A percentile compares a stretch with the other conserved stretches of the same genome.
phyloP scores from a whole-genome alignment of 2,888 invertebrate genomes.

The Gibbula magus region DNA sequence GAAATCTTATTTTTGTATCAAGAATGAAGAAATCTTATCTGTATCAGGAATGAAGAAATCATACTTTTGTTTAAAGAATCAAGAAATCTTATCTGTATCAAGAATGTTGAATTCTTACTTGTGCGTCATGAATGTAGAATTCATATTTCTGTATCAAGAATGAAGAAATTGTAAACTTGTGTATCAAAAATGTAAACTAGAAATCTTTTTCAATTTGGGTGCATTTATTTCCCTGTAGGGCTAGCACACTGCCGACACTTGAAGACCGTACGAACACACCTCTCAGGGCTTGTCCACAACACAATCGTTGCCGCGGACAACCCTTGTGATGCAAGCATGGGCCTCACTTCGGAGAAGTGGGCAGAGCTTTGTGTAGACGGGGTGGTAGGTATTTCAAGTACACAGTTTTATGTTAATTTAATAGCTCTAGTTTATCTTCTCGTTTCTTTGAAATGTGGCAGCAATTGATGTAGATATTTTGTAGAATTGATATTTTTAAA shows the following conservation, averaged over 20 bases:
- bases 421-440: no score
- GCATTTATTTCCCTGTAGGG: slow-evolving; percentile 76
- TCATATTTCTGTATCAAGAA: no score
- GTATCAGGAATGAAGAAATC: no score
- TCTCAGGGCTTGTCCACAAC: slow-evolving; percentile 88
- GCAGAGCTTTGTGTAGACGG: slow-evolving; percentile 78
- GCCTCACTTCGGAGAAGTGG: slow-evolving; percentile 87
- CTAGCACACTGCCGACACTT: slow-evolving; percentile 94
- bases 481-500: not conserved
- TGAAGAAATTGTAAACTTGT: no score
- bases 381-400: slow-evolving; percentile 54
- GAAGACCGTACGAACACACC: slow-evolving; percentile 92
- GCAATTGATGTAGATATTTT: not conserved
- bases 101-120: no score
- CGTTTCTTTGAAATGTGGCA: no score
- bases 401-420: not conserved
- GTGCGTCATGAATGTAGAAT: no score
- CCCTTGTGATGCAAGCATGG: slow-evolving; percentile 64
- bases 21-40: no score
- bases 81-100: no score
- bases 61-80: no score
- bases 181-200: no score
- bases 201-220: not conserved
- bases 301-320: slow-evolving; percentile 65
- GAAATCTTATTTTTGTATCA: no score